Evolutionary conservation across 1,140 invertebrate species (phyloP).

Genomic region (Papilio machaon): DNA sequence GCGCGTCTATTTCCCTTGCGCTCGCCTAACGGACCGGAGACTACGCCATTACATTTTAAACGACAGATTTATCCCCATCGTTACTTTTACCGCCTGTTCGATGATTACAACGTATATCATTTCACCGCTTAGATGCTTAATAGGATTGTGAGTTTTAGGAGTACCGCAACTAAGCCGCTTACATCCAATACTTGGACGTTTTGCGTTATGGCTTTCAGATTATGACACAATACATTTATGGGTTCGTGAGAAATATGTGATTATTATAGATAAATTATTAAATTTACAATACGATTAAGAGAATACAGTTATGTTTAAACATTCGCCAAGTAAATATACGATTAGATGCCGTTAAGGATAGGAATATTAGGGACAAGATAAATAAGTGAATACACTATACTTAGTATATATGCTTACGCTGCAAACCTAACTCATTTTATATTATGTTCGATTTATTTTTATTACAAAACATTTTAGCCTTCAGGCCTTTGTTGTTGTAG

Average conservation of each 20-base stretch:
- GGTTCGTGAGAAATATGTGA: not conserved
- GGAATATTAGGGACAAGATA: too few relatives aligned
- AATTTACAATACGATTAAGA: conserved; percentile 3
- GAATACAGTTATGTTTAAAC: not conserved
- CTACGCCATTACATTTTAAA: conserved; percentile 25
- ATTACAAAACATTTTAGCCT: too few relatives aligned
- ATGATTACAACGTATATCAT: conserved; percentile 30
- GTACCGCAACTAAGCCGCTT: conserved; percentile 19
- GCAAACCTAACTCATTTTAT: too few relatives aligned
- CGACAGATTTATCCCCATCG: conserved; percentile 32
- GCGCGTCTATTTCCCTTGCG: conserved; percentile 57
- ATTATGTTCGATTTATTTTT: too few relatives aligned
- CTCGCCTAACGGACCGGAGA: conserved; percentile 50
- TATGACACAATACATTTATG: conserved; percentile 22
- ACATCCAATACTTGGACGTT: conserved; percentile 26
- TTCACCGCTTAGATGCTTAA: conserved; percentile 21
- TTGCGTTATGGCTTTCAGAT: conserved; percentile 26
- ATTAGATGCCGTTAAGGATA: not conserved
- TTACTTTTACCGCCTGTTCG: conserved; percentile 15
- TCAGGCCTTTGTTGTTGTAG: too few relatives aligned
- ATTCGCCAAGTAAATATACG: not conserved
- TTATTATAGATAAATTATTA: conserved; percentile 19
- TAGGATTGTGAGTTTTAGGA: conserved; percentile 18
- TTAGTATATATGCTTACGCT: too few relatives aligned
- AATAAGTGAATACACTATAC: too few relatives aligned